phyloP scores from a whole-genome alignment of 2,888 invertebrate genomes.

The Aspidiotus destructor region DNA sequence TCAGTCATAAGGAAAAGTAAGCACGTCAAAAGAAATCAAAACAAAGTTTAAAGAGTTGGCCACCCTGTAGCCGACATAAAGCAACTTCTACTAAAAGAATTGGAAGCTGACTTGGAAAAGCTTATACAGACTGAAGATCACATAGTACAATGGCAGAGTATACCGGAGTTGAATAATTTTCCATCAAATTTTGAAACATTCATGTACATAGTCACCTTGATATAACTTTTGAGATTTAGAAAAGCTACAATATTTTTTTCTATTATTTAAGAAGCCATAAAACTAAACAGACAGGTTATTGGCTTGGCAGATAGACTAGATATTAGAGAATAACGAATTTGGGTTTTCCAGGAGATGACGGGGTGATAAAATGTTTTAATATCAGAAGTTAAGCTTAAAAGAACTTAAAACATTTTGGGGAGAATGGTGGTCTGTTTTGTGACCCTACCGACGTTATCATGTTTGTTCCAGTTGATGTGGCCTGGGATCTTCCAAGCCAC shows the following conservation, averaged over 20 bases:
- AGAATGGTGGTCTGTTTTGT: background rate
- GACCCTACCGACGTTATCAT: background rate
- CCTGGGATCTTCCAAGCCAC: too few species aligned
- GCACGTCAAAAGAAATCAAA: background rate
- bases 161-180: background rate
- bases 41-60: background rate
- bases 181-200: background rate
- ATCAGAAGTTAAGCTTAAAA: background rate
- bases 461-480: background rate
- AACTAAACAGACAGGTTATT: slow-evolving; percentile 2
- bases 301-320: background rate
- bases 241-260: background rate
- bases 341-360: background rate
- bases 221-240: background rate
- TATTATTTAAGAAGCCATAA: background rate
- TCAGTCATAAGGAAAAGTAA: background rate
- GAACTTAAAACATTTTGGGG: background rate
- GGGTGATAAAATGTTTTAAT: background rate
- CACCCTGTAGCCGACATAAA: background rate
- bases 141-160: background rate
- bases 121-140: background rate
- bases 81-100: background rate
- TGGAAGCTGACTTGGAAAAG: background rate
- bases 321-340: background rate
- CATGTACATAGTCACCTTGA: background rate